Evolutionary conservation across 2,888 invertebrate genomes (phyloP).

Genomic region (Aspidapion aeneum): DNA sequence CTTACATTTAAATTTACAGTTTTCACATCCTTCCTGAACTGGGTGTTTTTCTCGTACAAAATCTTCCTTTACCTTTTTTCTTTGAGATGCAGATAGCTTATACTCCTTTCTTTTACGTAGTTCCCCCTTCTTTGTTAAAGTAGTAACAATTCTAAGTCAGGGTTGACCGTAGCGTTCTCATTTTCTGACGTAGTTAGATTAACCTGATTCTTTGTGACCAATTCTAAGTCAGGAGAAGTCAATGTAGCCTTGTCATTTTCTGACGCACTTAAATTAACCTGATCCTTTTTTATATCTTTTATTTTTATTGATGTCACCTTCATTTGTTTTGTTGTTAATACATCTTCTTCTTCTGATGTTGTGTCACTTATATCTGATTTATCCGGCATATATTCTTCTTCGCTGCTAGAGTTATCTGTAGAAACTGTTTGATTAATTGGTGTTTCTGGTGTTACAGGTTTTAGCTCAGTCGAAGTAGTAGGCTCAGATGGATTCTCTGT

Average conservation of each 20-base stretch:
- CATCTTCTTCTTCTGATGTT: neutral
- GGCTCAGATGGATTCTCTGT: neutral
- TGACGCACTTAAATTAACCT: neutral
- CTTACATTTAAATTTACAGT: conserved; percentile 20
- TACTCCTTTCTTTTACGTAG: neutral
- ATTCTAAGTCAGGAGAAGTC: neutral
- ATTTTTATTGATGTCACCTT: neutral
- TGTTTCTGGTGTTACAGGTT: neutral
- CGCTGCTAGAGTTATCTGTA: neutral
- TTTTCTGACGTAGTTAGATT: neutral
- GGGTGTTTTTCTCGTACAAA: conserved; percentile 1
- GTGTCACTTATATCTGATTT: neutral
- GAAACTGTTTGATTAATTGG: neutral
- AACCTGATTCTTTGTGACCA: neutral
- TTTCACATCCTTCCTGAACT: conserved; percentile 10
- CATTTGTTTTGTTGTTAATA: neutral
- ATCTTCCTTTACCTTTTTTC: neutral
- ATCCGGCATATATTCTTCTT: neutral
- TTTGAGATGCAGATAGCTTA: neutral
- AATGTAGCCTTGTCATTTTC: neutral
- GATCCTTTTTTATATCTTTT: neutral
- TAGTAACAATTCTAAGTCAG: neutral
- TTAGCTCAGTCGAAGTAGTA: neutral
- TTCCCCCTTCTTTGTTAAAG: neutral
- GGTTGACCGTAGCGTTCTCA: neutral